Conservation (phyloP, 2,888 invertebrate species). For the Ecdyonurus torrentis region DNA sequence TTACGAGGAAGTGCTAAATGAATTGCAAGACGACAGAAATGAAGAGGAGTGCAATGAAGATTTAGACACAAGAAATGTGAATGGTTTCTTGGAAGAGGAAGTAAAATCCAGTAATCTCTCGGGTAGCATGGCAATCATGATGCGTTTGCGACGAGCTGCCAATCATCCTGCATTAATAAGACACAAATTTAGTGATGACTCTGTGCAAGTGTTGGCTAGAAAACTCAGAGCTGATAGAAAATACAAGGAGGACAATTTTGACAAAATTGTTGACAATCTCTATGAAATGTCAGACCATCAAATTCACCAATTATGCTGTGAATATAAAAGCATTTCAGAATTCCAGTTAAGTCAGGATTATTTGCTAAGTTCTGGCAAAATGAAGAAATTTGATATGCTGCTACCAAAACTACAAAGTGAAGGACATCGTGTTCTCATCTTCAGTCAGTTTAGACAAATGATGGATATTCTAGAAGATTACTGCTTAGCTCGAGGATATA, state of each 20-base stretch:
- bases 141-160: conserved; percentile 83
- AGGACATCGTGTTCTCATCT: conserved; percentile 73
- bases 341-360: conserved; percentile 42
- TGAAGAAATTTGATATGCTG: conserved; percentile 57
- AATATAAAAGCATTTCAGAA: conserved; percentile 35
- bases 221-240: conserved; percentile 44
- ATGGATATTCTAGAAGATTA: conserved; percentile 85
- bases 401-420: conserved; percentile 53
- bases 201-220: conserved; percentile 47
- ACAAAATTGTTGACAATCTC: conserved; percentile 75
- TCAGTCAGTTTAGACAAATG: conserved; percentile 94
- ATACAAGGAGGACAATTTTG: conserved; percentile 58
- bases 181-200: conserved; percentile 48
- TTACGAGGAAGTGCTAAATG: conserved; percentile 47
- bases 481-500: conserved; percentile 50
- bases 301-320: conserved; percentile 58
- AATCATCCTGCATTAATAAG: conserved; percentile 84
- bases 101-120: neutral
- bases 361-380: conserved; percentile 76
- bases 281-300: conserved; percentile 83
- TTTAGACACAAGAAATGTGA: neutral
- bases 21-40: conserved; percentile 12
- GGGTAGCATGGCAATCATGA: conserved; percentile 60
- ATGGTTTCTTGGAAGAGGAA: neutral
- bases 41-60: neutral